These are phyloP conservation scores for Liasis olivaceus DNA, from an alignment of 2,797 vertebrate species.

Conservation along the genomic window DNA sequence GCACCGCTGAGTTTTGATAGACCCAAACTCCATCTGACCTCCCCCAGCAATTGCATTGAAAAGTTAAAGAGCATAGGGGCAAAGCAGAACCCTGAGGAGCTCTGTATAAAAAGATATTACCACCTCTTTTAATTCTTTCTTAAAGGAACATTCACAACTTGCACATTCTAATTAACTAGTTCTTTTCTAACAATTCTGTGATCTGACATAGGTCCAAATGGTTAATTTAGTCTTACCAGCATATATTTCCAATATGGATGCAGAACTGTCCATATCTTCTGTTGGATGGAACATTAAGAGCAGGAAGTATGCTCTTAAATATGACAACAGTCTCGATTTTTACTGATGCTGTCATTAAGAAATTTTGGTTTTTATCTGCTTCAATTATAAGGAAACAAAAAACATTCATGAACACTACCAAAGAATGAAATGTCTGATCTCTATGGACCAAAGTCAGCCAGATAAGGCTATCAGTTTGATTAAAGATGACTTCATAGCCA, in stretches of 20 bases:
- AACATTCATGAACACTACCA: conserved; percentile 89
- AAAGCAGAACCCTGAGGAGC: not conserved
- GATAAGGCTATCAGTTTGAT: conserved; percentile 78
- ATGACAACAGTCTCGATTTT: not conserved
- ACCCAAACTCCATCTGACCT: not conserved
- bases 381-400: conserved; percentile 82
- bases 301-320: not conserved
- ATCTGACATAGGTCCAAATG: not conserved
- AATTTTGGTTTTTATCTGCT: not conserved
- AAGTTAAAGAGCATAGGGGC: not conserved
- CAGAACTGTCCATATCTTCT: not conserved
- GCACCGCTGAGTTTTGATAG: not conserved
- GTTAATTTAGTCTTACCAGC: not conserved
- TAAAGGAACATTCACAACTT: not conserved
- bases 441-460: conserved; percentile 61
- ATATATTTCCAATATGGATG: not conserved
- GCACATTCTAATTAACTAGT: not conserved
- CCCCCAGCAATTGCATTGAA: not conserved
- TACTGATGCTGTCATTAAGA: not conserved
- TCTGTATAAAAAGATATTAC: not conserved
- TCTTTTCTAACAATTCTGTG: not conserved
- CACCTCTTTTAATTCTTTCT: not conserved
- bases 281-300: not conserved
- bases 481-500: conserved; percentile 79
- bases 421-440: conserved; percentile 81